These are phyloP conservation scores for Pagetopsis macropterus DNA, from an alignment of 2,797 vertebrate species.

Conservation along the genomic window DNA sequence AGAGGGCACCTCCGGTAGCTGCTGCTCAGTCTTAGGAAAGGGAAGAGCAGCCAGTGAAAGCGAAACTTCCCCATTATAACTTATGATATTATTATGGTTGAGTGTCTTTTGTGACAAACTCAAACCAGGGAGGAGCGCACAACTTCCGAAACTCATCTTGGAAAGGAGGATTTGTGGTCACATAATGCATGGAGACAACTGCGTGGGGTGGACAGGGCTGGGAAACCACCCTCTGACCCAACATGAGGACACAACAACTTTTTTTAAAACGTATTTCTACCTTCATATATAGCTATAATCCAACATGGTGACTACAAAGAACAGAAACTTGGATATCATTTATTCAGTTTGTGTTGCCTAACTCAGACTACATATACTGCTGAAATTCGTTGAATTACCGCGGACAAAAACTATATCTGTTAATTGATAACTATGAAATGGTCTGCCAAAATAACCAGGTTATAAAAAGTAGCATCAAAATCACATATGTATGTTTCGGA, in stretches of 20 bases:
- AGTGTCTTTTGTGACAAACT: slow-evolving; percentile 53
- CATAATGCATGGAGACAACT: slow-evolving; percentile 21
- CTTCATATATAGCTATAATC: not conserved
- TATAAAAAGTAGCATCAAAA: not conserved
- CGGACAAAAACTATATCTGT: not conserved
- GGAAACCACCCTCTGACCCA: slow-evolving; percentile 40
- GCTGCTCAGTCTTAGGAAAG: slow-evolving; percentile 78
- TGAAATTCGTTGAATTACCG: not conserved
- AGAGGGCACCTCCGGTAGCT: slow-evolving; percentile 81
- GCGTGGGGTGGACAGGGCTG: slow-evolving; percentile 36
- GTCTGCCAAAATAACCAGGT: not conserved
- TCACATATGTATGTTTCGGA: not conserved
- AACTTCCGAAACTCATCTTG: slow-evolving; percentile 70
- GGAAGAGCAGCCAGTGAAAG: slow-evolving; percentile 75
- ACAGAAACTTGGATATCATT: not conserved
- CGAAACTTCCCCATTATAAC: slow-evolving; percentile 85
- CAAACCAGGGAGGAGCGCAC: slow-evolving; percentile 76
- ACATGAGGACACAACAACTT: slow-evolving; percentile 3
- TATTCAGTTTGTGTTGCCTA: not conserved
- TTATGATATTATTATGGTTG: slow-evolving; percentile 79
- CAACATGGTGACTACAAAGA: not conserved
- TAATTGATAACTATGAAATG: not conserved
- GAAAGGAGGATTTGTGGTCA: slow-evolving; percentile 45
- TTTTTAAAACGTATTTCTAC: accelerated
- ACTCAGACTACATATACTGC: not conserved